A percentile compares a stretch with the other conserved stretches of the same genome.
phyloP scores from a whole-genome alignment of 2,888 invertebrate species.

The Tipula unca region DNA sequence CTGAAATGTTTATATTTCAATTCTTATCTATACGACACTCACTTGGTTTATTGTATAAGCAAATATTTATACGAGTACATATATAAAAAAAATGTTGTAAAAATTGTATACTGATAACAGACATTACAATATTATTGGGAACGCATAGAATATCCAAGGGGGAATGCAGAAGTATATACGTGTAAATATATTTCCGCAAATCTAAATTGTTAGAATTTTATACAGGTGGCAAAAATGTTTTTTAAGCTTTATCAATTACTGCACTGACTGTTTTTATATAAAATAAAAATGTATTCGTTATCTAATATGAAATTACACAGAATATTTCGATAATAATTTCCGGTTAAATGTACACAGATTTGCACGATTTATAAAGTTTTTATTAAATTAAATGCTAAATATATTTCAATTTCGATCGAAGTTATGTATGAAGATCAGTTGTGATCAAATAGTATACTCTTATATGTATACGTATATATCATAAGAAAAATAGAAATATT shows the following conservation, averaged over 20 bases:
- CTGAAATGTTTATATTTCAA: not conserved
- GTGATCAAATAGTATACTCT: not conserved
- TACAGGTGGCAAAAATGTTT: not conserved
- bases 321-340: not conserved
- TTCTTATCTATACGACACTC: constrained; percentile 8
- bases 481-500: not conserved
- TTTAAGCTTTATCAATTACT: not conserved
- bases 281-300: not conserved
- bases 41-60: not conserved
- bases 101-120: not conserved
- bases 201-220: not conserved
- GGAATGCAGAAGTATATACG: not conserved
- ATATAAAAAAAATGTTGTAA: not conserved
- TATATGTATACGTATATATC: not conserved
- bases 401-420: not conserved
- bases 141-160: not conserved
- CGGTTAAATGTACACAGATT: not conserved
- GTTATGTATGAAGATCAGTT: not conserved
- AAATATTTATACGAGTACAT: not conserved
- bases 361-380: not conserved
- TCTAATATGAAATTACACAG: constrained; percentile 8
- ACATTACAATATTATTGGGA: not conserved
- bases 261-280: not conserved
- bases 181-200: not conserved
- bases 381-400: not conserved